Evolutionary conservation across 1,140 invertebrate genomes (phyloP).

Genomic region (Lasaia peninsularis): DNA sequence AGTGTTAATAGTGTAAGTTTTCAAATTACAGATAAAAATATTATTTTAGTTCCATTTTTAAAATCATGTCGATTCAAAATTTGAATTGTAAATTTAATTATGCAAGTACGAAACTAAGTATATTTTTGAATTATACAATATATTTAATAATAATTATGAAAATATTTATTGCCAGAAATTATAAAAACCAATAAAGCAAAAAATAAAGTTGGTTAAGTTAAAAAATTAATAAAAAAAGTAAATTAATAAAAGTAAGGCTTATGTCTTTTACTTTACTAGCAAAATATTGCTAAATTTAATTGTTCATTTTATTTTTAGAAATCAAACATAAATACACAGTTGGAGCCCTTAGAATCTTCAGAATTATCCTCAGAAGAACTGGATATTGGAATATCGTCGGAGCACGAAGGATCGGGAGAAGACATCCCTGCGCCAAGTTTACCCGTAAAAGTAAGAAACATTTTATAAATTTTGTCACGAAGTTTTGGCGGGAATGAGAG

Average conservation of each 20-base stretch:
- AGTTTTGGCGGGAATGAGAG: too few relatives aligned
- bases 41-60: not conserved
- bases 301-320: not conserved
- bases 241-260: too few relatives aligned
- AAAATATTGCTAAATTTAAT: too few relatives aligned
- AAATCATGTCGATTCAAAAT: too few relatives aligned
- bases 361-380: conserved; percentile 61
- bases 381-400: conserved; percentile 40
- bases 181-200: not conserved
- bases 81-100: too few relatives aligned
- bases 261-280: too few relatives aligned
- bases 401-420: conserved; percentile 68
- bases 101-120: too few relatives aligned
- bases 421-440: conserved; percentile 44
- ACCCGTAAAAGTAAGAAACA: conserved; percentile 33
- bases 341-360: conserved; percentile 37
- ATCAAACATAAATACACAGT: conserved; percentile 21
- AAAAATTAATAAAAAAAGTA: too few relatives aligned
- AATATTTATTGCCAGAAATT: not conserved
- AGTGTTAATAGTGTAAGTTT: conserved; percentile 24
- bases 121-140: too few relatives aligned
- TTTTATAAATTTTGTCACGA: too few relatives aligned
- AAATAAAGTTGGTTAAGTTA: not conserved
- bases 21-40: not conserved
- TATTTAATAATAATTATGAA: too few relatives aligned